Conservation (phyloP, 2,113 vertebrate genomes). For the Leiothrix lutea region DNA sequence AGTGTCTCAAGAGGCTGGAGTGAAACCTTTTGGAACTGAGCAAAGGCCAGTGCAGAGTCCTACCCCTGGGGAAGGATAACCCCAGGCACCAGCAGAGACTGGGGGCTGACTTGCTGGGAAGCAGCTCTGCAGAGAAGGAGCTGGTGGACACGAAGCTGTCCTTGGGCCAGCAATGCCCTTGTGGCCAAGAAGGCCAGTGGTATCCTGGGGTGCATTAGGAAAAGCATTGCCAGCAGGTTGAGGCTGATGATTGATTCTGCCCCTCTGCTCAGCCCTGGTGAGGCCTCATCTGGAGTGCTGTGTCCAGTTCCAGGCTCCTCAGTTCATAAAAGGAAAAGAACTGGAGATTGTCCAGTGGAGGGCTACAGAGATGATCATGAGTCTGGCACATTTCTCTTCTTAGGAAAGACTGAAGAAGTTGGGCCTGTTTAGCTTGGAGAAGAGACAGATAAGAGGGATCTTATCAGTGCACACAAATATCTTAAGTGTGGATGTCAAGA, state of each 20-base stretch:
- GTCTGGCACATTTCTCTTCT: not conserved
- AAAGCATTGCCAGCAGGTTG: not conserved
- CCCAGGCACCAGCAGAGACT: not conserved
- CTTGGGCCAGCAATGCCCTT: not conserved
- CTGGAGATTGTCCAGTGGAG: not conserved
- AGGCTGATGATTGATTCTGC: not conserved
- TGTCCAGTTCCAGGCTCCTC: not conserved
- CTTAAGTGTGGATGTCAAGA: not conserved
- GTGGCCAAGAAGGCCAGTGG: not conserved
- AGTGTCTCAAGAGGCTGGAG: not conserved
- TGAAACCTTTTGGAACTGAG: not conserved
- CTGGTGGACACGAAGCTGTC: not conserved
- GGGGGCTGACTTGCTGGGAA: not conserved
- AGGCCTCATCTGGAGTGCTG: not conserved
- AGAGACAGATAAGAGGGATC: not conserved
- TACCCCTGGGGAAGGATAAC: not conserved
- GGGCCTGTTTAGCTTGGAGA: accelerated
- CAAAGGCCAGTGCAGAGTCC: not conserved
- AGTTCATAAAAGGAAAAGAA: not conserved
- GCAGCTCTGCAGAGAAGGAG: not conserved
- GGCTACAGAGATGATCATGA: not conserved
- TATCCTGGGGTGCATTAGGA: not conserved
- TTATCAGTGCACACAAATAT: not conserved
- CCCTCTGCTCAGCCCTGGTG: not conserved
- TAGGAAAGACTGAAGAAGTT: not conserved